phyloP scores from a whole-genome alignment of 2,797 vertebrate genomes.

The Australoheros facetus region DNA sequence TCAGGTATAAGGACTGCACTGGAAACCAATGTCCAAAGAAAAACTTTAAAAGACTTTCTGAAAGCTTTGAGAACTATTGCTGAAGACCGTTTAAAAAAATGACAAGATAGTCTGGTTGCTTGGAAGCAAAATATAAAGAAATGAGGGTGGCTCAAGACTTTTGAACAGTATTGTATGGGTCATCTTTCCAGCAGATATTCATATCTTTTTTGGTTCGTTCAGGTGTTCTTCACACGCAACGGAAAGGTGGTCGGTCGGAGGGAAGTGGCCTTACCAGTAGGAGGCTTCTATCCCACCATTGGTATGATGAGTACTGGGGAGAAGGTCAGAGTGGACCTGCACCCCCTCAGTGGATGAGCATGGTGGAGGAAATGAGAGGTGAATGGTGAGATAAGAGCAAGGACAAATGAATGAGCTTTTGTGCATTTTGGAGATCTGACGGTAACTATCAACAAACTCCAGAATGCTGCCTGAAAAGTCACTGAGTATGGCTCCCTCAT shows the following conservation, averaged over 20 bases:
- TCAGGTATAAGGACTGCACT: not conserved
- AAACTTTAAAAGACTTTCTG: not conserved
- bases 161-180: not conserved
- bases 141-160: not conserved
- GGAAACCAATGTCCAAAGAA: not conserved
- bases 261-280: constrained; percentile 82
- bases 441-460: constrained; percentile 26
- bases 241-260: constrained; percentile 89
- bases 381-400: constrained; percentile 8
- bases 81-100: not conserved
- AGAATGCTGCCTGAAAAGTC: constrained; percentile 40
- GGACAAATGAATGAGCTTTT: constrained; percentile 19
- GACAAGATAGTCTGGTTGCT: not conserved
- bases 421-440: constrained; percentile 21
- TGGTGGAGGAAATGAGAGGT: not conserved
- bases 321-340: constrained; percentile 88
- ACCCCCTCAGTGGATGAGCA: constrained; percentile 86
- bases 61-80: not conserved
- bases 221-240: constrained; percentile 91
- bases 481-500: constrained; percentile 18
- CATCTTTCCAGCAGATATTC: not conserved
- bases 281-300: constrained; percentile 88
- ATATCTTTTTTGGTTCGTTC: constrained; percentile 26
- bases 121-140: not conserved
- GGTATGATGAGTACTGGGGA: constrained; percentile 90